These are phyloP conservation scores for Euwallacea similis DNA, from an alignment of 1,140 invertebrate genomes.

Conservation along the genomic window DNA sequence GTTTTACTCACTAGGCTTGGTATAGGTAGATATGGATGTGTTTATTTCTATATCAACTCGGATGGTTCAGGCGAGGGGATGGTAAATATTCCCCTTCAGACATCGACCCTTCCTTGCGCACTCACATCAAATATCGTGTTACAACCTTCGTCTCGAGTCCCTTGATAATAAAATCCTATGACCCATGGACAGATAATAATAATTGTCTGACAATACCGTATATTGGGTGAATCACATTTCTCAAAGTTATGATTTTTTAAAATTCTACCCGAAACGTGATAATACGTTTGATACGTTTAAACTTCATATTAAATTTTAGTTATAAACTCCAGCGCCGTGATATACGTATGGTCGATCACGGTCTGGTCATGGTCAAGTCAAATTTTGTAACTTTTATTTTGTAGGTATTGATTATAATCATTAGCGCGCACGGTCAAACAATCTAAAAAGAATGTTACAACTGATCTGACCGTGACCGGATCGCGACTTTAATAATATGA, in stretches of 20 bases:
- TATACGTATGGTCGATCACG: too few species aligned
- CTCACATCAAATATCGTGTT: constrained; percentile 76
- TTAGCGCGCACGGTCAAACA: too few species aligned
- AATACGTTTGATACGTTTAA: too few species aligned
- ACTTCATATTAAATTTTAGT: too few species aligned
- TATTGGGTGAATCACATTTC: not conserved
- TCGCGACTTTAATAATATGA: too few species aligned
- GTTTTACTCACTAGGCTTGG: constrained; percentile 76
- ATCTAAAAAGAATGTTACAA: too few species aligned
- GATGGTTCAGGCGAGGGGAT: constrained; percentile 57
- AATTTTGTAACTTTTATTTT: too few species aligned
- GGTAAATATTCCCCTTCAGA: constrained; percentile 68
- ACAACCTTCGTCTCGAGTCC: constrained; percentile 62
- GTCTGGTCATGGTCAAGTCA: too few species aligned
- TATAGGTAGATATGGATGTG: constrained; percentile 58
- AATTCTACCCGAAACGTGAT: constrained; percentile 69
- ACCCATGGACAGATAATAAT: constrained; percentile 68
- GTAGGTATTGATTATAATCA: too few species aligned
- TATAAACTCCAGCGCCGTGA: too few species aligned
- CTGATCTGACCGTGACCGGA: too few species aligned
- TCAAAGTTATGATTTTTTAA: constrained; percentile 36
- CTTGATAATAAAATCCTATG: constrained; percentile 62
- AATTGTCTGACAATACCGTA: constrained; percentile 61
- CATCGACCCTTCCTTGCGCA: constrained; percentile 68
- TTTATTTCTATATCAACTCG: not conserved